Base-by-base conservation (phyloP, 2,113 vertebrate genomes). In the Coturnix japonica region DNA sequence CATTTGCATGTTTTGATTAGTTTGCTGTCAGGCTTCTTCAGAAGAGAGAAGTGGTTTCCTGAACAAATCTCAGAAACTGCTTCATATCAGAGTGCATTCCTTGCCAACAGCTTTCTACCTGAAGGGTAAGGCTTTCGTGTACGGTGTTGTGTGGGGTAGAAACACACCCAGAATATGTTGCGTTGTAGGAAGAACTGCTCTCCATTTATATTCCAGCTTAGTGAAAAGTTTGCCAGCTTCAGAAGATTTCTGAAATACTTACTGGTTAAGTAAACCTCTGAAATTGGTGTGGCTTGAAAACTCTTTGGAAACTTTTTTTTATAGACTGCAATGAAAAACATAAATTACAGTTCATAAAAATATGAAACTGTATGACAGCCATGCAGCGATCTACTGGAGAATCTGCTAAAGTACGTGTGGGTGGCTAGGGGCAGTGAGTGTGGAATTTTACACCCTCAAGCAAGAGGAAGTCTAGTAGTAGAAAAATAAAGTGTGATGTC, bases 1-100 rank as follows among this genome's bases (percentile, higher is more conserved):
- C 97, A 97, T 97, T 97, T 97, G 95, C 97, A 97, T 97, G 95
- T 97, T 96, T 97, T 97, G 97, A 98, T 97, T 97, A 97, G 97
- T 96, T 96, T 97, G 89, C 95, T 96, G 92, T 95, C 93, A 94
- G 88, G 69, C 93, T 97, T 77, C 70, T 95, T 92, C 28, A 51
- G 41, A 72, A 87, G 49, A 74, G 79, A 88, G 31, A 75, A 89
- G 31, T 12, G 44, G 56, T 91, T 95, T 87, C 85, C 44, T 4
- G 25, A 71, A 46, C 14, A 71, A 92, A n/a, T 81, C 59, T 80
- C 49, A 49, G 22, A 30, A 91, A 90, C 79, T 91, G 79, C 51
- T 85, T 87, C 13, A 31, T 89, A 64, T 73, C 64, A 31, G 75
- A 56, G 25, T 80, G 31, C 31, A 60, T 84, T 89, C 64, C 28